phyloP scores from a whole-genome alignment of 2,113 vertebrate species.

The Centrocercus urophasianus region DNA sequence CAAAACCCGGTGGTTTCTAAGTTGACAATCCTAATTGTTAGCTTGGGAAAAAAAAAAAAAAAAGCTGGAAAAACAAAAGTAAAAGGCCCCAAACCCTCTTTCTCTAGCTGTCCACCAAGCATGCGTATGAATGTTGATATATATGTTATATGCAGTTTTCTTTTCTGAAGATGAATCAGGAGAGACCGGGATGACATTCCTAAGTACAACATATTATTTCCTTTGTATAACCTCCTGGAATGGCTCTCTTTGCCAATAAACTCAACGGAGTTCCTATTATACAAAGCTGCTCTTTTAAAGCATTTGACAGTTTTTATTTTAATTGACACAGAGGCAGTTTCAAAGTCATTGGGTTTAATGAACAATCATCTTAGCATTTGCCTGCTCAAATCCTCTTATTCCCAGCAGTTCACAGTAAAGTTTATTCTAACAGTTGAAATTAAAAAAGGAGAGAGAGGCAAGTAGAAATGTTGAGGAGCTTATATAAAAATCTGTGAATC shows the following conservation, averaged over 20 bases:
- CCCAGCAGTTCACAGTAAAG: slow-evolving; percentile 56
- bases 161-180: neutral
- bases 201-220: neutral
- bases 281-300: slow-evolving; percentile 48
- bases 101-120: neutral
- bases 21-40: slow-evolving; percentile 43
- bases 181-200: neutral
- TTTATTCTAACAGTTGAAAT: slow-evolving; percentile 61
- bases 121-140: neutral
- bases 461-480: slow-evolving; percentile 57
- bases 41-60: slow-evolving; percentile 1
- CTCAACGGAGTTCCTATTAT: slow-evolving; percentile 54
- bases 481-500: slow-evolving; percentile 50
- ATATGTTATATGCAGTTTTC: neutral
- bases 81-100: neutral
- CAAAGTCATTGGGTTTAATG: slow-evolving; percentile 63
- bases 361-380: slow-evolving; percentile 68
- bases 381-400: slow-evolving; percentile 48
- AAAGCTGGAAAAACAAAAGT: neutral
- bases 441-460: slow-evolving; percentile 63
- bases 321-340: slow-evolving; percentile 62
- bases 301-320: slow-evolving; percentile 73
- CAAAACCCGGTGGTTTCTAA: neutral
- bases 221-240: neutral
- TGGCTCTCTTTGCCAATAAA: slow-evolving; percentile 28